These are phyloP conservation scores for Andrena bucephala DNA, from an alignment of 2,888 invertebrate genomes.

Conservation along the genomic window DNA sequence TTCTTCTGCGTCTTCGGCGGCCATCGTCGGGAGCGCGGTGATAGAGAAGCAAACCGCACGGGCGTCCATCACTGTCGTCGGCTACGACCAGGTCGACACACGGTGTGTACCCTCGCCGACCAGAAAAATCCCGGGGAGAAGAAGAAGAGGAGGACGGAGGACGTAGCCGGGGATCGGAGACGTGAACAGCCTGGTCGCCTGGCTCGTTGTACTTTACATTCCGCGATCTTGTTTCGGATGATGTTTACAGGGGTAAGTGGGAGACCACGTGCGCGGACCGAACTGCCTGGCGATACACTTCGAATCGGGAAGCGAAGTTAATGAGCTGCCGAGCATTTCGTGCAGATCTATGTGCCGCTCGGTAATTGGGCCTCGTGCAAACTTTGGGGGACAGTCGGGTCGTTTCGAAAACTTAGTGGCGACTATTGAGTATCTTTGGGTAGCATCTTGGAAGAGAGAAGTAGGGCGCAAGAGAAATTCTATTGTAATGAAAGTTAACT, in stretches of 20 bases:
- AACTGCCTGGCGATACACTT: constrained; percentile 13
- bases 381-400: background rate
- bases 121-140: constrained; percentile 72
- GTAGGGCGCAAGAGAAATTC: too few species aligned
- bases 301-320: background rate
- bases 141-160: constrained; percentile 28
- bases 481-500: too few species aligned
- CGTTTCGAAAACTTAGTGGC: background rate
- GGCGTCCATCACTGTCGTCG: constrained; percentile 82
- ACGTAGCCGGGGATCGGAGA: constrained; percentile 15
- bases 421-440: too few species aligned
- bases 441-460: too few species aligned
- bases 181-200: constrained; percentile 52
- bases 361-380: constrained; percentile 12
- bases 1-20: constrained; percentile 65
- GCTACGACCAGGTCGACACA: constrained; percentile 67
- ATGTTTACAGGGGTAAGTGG: constrained; percentile 75
- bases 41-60: constrained; percentile 82
- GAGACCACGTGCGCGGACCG: constrained; percentile 59
- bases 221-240: constrained; percentile 79
- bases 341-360: background rate
- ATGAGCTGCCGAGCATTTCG: constrained; percentile 20
- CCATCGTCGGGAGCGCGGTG: constrained; percentile 74
- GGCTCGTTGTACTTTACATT: constrained; percentile 75
- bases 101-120: constrained; percentile 51